Conservation (phyloP, 2,888 invertebrate species). For the Phyllotreta striolata region DNA sequence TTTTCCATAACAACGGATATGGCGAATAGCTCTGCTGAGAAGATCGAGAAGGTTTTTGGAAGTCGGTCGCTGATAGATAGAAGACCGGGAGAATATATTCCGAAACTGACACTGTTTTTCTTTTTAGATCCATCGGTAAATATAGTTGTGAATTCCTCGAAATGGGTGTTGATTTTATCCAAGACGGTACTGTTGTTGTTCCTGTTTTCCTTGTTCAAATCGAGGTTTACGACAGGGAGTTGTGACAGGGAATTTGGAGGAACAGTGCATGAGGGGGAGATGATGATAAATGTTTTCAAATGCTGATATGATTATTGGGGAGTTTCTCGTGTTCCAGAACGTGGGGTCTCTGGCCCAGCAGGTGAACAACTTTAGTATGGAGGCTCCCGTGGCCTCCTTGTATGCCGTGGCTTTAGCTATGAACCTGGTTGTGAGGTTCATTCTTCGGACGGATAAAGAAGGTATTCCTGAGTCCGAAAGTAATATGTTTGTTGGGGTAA, state of each 20-base stretch:
- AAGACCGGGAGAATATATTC: not conserved
- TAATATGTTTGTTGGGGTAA: no score
- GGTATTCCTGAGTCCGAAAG: no score
- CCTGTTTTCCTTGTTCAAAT: no score
- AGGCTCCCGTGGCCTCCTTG: not conserved
- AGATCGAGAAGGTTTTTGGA: not conserved
- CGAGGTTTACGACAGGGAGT: not conserved
- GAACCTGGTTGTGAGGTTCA: no score
- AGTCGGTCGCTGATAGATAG: not conserved
- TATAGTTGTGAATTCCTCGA: no score
- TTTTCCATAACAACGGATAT: not conserved
- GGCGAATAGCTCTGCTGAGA: not conserved
- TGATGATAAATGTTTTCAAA: not conserved
- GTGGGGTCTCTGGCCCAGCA: not conserved
- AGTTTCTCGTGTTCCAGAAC: not conserved
- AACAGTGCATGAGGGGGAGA: not conserved
- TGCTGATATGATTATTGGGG: not conserved
- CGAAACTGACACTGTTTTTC: no score
- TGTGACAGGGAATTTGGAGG: not conserved
- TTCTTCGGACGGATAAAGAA: no score
- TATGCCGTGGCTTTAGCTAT: no score
- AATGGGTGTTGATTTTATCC: no score
- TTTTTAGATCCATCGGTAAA: no score
- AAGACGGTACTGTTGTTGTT: no score
- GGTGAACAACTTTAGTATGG: not conserved